A percentile compares a stretch with the other conserved stretches of the same genome.
These are phyloP conservation scores for Pygocentrus nattereri DNA, from an alignment of 2,797 vertebrate species.

Conservation along the genomic window DNA sequence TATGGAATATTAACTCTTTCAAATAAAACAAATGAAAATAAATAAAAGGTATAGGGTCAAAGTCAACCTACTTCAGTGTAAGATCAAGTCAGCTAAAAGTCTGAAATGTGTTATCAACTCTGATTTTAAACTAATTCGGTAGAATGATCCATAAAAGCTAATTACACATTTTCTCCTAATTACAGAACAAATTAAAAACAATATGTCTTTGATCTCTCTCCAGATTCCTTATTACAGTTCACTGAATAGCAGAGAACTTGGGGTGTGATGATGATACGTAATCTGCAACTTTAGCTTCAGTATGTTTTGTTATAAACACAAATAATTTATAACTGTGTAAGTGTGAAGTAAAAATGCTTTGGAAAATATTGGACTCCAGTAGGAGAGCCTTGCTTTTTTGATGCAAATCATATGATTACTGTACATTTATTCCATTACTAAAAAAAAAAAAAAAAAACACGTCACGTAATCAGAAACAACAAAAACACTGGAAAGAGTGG, in stretches of 20 bases:
- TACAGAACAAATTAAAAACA: not conserved
- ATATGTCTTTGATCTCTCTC: not conserved
- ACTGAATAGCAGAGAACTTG: not conserved
- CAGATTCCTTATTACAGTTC: not conserved
- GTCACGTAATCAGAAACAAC: slow-evolving; percentile 46
- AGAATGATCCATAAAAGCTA: not conserved
- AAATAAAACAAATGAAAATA: too few species aligned
- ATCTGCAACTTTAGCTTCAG: not conserved
- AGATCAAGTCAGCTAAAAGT: too few species aligned
- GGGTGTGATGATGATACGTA: not conserved
- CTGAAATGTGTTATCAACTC: too few species aligned
- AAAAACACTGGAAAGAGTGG: slow-evolving; percentile 43
- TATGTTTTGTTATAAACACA: not conserved
- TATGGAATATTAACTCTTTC: too few species aligned
- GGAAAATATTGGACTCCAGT: slow-evolving; percentile 9
- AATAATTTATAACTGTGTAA: not conserved
- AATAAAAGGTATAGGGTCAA: too few species aligned
- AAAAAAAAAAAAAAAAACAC: slow-evolving; percentile 40
- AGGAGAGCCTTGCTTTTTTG: slow-evolving; percentile 1
- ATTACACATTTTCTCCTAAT: not conserved
- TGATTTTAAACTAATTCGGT: too few species aligned
- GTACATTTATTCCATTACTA: slow-evolving; percentile 34
- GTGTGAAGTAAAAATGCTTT: slow-evolving; percentile 15
- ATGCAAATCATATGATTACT: slow-evolving; percentile 36
- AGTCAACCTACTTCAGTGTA: too few species aligned